phyloP scores from a whole-genome alignment of 2,797 vertebrate species.

The Tympanoctomys barrerae region DNA sequence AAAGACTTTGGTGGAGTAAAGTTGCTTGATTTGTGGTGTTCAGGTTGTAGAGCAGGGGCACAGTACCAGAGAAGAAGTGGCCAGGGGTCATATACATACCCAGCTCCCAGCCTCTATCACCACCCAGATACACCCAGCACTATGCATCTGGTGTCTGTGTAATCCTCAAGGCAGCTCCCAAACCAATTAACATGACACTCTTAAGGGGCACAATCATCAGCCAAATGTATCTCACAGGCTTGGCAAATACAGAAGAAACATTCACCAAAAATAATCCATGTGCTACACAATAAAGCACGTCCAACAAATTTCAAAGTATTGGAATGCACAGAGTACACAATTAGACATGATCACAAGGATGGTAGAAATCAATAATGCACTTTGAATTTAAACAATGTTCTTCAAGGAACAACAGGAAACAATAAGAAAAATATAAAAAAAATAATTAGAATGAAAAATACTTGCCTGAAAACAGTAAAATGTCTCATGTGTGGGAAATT shows the following conservation, averaged over 20 bases:
- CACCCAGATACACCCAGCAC: background rate
- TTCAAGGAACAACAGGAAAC: background rate
- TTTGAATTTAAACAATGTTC: background rate
- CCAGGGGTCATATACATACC: background rate
- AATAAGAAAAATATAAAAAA: background rate
- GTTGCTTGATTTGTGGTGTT: background rate
- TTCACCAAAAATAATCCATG: background rate
- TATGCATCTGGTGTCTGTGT: background rate
- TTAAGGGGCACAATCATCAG: background rate
- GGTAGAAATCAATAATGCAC: background rate
- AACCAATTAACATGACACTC: background rate
- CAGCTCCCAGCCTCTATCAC: background rate
- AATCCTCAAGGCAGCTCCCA: background rate
- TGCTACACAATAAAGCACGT: background rate
- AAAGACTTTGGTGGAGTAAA: background rate
- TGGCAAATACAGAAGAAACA: background rate
- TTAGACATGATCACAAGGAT: background rate
- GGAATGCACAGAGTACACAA: background rate
- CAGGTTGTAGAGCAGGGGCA: background rate
- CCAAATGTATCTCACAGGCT: background rate
- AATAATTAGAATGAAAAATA: constrained; percentile 6
- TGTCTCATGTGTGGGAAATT: background rate
- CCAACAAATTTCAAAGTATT: constrained; percentile 19
- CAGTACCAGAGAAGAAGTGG: background rate
- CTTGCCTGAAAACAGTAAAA: background rate